These are phyloP conservation scores for Nyctalus aviator DNA, from an alignment of 2,797 vertebrate genomes.

Conservation along the genomic window DNA sequence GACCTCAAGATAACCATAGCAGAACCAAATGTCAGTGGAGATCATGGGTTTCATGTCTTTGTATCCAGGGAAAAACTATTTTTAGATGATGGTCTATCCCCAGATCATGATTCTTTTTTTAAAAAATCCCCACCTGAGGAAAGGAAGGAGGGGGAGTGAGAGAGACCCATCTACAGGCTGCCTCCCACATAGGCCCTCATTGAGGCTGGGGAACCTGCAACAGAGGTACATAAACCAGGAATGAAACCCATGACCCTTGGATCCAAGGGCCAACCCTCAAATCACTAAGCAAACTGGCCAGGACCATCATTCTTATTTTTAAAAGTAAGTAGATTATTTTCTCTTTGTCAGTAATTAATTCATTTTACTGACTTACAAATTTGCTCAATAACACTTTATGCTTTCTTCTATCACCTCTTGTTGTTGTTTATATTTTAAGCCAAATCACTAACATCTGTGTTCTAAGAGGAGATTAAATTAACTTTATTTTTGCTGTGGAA, in stretches of 20 bases:
- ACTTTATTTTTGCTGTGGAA: constrained; percentile 9
- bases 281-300: no score
- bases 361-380: background rate
- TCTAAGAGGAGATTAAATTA: background rate
- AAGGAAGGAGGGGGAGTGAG: no score
- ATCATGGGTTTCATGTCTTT: background rate
- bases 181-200: no score
- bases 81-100: background rate
- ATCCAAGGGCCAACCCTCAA: no score
- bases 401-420: background rate
- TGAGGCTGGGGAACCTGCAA: no score
- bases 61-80: background rate
- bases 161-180: no score
- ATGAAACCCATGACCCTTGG: no score
- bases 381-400: background rate
- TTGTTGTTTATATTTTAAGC: background rate
- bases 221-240: no score
- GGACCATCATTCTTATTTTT: background rate
- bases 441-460: background rate
- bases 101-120: background rate
- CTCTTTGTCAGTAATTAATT: background rate
- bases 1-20: background rate
- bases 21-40: background rate
- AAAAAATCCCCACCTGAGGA: background rate
- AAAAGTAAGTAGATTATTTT: background rate